Base-by-base conservation (phyloP, 2,113 vertebrate genomes). In the Hystrix cristata region DNA sequence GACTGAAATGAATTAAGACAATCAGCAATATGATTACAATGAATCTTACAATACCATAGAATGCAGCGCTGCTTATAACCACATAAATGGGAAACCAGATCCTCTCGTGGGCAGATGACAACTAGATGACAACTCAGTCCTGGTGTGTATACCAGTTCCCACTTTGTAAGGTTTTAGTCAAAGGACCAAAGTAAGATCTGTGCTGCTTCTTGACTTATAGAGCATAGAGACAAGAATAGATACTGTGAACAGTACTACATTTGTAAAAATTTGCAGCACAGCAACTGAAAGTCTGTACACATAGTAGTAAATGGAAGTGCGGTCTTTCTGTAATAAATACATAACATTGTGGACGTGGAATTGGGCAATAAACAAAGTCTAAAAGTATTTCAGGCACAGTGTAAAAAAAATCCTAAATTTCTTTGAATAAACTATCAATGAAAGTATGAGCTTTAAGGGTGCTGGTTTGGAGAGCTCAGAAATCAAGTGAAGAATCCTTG, bases 81-180 rank as follows among this genome's bases (percentile, higher is more conserved):
- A 3, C 16, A 19, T 60, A 23, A 60, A 4, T 46, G 57, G 57
- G 43, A 16, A 81, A 69, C 48, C 25, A 29, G 1, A 46, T 3
- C 2, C 25, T 57, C 27, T 64, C 11, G 29, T 0, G 46, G 51
- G 29, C 11, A 74, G n/a, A 34, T 3, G 31, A 48, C 15, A n/a
- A 48, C 15, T 9, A 16, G 59, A 65, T 46, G 13, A 74, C n/a
- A 90, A 86, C 6, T 7, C 4, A n/a, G 4, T 4, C 1, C 3
- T 21, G 21, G 2, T 15, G 46, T 27, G 59, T 8, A 64, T 3
- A 4, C 57, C 29, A 5, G 27, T 5, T 81, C 9, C 0, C 16
- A 38, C 12, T n/a, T 85, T 14, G 4, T 53, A 38, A 81, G 7
- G 18, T 46, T 2, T 21, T 60, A 38, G 67, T 23, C 19, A 18